Conservation (phyloP, 2,113 vertebrate genomes). For the Vicugna pacos region DNA sequence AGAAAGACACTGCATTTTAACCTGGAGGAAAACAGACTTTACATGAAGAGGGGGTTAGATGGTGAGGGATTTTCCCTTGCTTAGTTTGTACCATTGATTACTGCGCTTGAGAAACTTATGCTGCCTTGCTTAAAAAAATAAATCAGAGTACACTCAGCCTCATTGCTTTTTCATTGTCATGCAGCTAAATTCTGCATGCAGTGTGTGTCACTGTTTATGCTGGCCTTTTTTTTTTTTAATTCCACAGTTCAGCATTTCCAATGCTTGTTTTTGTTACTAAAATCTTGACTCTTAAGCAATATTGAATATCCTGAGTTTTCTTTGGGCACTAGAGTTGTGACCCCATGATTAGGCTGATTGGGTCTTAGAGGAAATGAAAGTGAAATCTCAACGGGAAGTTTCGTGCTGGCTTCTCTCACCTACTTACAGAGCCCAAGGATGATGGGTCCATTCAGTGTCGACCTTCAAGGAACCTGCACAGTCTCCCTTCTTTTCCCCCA, state of each 20-base stretch:
- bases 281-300: not conserved
- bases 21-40: slow-evolving; percentile 33
- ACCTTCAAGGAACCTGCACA: not conserved
- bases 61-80: not conserved
- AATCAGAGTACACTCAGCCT: not conserved
- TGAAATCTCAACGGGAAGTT: not conserved
- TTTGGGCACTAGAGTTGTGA: not conserved
- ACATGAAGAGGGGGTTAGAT: not conserved
- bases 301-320: not conserved
- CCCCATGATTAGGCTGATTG: not conserved
- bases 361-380: not conserved
- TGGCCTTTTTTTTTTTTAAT: not conserved
- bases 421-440: not conserved
- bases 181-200: not conserved
- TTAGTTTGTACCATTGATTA: not conserved
- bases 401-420: not conserved
- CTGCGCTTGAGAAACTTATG: not conserved
- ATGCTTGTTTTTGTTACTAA: not conserved
- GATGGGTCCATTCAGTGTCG: no score
- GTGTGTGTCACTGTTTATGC: not conserved
- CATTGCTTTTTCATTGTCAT: not conserved
- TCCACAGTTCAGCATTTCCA: not conserved
- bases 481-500: not conserved
- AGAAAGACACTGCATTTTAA: slow-evolving; percentile 30
- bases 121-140: not conserved